phyloP scores from a whole-genome alignment of 2,797 vertebrate genomes.

The Microtus agrestis region DNA sequence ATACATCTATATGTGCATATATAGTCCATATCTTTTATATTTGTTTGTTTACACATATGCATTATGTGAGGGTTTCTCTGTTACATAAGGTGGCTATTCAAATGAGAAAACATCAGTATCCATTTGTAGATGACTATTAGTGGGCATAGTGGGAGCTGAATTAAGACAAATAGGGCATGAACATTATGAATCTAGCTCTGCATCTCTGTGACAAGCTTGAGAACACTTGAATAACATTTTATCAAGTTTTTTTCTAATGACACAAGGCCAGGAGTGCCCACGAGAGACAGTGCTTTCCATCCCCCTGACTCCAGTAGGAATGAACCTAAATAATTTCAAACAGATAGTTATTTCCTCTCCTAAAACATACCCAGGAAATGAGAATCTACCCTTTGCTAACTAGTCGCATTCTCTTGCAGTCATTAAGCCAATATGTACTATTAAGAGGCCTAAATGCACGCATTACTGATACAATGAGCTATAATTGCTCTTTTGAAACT shows the following conservation, averaged over 20 bases:
- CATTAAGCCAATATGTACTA: slow-evolving; percentile 67
- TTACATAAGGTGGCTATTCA: neutral
- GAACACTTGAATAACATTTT: slow-evolving; percentile 66
- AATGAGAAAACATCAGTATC: neutral
- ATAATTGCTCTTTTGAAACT: slow-evolving; percentile 79
- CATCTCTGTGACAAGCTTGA: slow-evolving; percentile 65
- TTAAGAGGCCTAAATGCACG: slow-evolving; percentile 76
- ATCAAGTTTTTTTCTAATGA: slow-evolving; percentile 51
- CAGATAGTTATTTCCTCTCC: slow-evolving; percentile 66
- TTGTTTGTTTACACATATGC: neutral
- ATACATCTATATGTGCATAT: neutral
- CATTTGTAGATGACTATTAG: neutral
- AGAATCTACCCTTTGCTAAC: slow-evolving; percentile 76
- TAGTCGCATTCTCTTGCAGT: slow-evolving; percentile 71
- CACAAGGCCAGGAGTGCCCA: slow-evolving; percentile 9
- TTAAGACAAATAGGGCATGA: slow-evolving; percentile 20
- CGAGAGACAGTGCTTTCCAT: slow-evolving; percentile 38
- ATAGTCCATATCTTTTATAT: neutral
- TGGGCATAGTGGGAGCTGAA: neutral
- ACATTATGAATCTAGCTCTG: neutral
- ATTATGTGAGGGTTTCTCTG: neutral
- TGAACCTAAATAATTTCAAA: slow-evolving; percentile 75
- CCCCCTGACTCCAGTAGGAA: slow-evolving; percentile 51
- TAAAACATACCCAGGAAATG: slow-evolving; percentile 79
- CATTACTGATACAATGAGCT: slow-evolving; percentile 81